phyloP scores from a whole-genome alignment of 2,113 vertebrate genomes.

The Tamias sibiricus region DNA sequence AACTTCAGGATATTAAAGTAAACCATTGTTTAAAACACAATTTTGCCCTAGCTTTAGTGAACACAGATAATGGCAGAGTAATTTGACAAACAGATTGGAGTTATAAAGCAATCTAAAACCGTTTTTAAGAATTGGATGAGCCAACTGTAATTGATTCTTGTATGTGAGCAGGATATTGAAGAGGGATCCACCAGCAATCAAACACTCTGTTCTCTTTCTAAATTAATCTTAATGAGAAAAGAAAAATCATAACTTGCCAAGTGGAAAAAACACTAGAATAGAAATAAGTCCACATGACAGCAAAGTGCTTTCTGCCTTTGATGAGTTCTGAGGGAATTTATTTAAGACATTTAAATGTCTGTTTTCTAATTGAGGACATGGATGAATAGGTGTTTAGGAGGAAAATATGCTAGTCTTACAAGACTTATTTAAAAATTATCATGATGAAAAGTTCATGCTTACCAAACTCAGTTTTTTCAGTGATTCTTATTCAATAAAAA shows the following conservation, averaged over 20 bases:
- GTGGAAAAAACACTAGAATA: not conserved
- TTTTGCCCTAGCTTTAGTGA: conserved; percentile 60
- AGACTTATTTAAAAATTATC: not conserved
- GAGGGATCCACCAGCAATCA: not conserved
- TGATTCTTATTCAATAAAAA: not conserved
- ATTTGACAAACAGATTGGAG: conserved; percentile 65
- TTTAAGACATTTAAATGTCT: not conserved
- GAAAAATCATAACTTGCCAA: conserved; percentile 48
- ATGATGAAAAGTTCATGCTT: not conserved
- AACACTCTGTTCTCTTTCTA: conserved; percentile 56
- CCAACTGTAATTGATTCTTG: conserved; percentile 68
- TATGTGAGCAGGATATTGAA: not conserved
- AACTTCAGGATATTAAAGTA: conserved; percentile 51
- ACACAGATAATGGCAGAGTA: conserved; percentile 37
- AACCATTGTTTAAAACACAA: conserved; percentile 44
- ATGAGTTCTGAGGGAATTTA: conserved; percentile 7
- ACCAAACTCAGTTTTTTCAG: not conserved
- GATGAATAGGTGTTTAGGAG: not conserved
- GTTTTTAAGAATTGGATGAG: conserved; percentile 49
- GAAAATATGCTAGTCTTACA: not conserved
- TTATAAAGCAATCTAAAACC: conserved; percentile 64
- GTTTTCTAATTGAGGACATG: not conserved
- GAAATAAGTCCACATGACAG: not conserved
- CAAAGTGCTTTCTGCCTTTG: not conserved
- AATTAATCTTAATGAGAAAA: conserved; percentile 76